Evolutionary conservation across 2,797 vertebrate genomes (phyloP).

Genomic region (Parauchenoglanis ngamensis): DNA sequence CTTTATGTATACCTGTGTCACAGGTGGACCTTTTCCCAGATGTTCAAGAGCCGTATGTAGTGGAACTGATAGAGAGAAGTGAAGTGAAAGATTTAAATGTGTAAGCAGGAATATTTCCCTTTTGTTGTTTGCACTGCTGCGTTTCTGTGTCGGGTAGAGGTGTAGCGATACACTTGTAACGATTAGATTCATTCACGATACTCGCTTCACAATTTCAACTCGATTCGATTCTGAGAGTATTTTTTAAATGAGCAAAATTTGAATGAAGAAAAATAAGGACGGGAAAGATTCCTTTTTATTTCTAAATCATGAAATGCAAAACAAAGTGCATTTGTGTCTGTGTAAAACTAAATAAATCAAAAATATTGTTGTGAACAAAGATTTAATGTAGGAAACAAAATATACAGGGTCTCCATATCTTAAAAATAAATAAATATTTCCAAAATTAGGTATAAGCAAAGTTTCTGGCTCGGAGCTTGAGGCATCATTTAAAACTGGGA

Average conservation of each 20-base stretch:
- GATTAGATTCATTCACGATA: not conserved
- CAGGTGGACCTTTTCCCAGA: constrained; percentile 94
- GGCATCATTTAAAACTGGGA: not conserved
- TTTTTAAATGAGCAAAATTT: not conserved
- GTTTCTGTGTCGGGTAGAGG: not conserved
- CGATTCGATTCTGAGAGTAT: not conserved
- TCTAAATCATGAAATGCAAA: not conserved
- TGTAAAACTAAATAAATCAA: not conserved
- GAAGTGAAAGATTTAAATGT: constrained; percentile 78
- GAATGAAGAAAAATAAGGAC: not conserved
- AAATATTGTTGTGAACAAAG: not conserved
- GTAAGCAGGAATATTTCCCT: constrained; percentile 64
- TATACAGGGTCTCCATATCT: not conserved
- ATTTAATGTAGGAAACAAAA: not conserved
- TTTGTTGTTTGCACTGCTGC: not conserved
- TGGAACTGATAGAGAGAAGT: constrained; percentile 84
- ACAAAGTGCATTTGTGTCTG: not conserved
- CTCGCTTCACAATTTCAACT: not conserved
- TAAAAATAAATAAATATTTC: not conserved
- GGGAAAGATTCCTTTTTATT: not conserved
- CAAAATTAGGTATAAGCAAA: not conserved
- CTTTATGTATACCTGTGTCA: not conserved
- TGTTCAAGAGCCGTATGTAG: constrained; percentile 85
- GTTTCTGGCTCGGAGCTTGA: not conserved
- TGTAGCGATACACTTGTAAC: not conserved